Percentiles rank a stretch among this genome's conserved stretches.
Conservation (phyloP, 2,113 vertebrate genomes). For the Mustela lutreola region DNA sequence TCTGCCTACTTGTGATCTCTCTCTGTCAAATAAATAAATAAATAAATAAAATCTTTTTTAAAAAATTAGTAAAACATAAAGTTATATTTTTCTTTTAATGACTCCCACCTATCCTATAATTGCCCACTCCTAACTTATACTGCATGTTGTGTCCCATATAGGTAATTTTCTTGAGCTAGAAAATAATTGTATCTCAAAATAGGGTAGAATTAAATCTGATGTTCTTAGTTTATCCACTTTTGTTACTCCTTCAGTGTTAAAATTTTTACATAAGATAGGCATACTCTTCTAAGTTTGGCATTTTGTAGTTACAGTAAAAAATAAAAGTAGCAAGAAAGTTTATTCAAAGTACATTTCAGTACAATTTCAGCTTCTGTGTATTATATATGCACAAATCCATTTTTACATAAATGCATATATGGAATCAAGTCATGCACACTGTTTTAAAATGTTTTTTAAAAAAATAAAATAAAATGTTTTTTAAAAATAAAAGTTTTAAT, state of each 20-base stretch:
- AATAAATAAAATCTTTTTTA: no score
- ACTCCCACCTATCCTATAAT: neutral
- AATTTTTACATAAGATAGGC: constrained; percentile 14
- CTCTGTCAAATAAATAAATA: no score
- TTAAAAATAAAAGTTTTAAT: neutral
- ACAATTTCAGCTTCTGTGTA: neutral
- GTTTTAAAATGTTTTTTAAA: neutral
- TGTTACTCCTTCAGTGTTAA: neutral
- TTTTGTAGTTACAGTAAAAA: neutral
- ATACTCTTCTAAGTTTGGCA: neutral
- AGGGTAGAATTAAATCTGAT: neutral
- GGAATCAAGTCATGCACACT: neutral
- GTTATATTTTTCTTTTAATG: neutral
- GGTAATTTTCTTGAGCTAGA: neutral
- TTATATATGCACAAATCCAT: neutral
- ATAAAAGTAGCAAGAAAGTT: neutral
- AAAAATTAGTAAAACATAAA: no score
- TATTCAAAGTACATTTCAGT: neutral
- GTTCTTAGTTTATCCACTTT: neutral
- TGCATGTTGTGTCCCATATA: neutral
- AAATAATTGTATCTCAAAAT: neutral
- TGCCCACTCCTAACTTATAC: neutral
- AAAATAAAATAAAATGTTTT: neutral
- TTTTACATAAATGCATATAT: neutral
- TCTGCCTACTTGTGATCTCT: no score